Conservation (phyloP, 2,888 invertebrate species). For the Papilio gigon region DNA sequence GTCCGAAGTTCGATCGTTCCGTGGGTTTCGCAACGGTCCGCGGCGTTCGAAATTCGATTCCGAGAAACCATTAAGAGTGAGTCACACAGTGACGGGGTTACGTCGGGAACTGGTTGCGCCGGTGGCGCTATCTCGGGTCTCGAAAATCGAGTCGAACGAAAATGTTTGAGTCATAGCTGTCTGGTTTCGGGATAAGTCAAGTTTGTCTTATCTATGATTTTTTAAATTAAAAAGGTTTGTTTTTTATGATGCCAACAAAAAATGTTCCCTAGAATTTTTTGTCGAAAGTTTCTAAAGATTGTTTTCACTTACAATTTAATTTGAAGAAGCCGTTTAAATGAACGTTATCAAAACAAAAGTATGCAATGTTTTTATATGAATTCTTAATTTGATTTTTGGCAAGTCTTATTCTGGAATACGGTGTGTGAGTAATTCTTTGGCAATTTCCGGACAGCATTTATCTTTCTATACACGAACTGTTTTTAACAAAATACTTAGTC, state of each 20-base stretch:
- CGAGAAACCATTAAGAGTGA: constrained; percentile 69
- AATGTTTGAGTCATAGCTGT: constrained; percentile 22
- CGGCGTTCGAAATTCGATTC: constrained; percentile 62
- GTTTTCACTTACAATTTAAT: neutral
- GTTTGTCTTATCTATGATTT: constrained; percentile 18
- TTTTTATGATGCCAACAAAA: neutral
- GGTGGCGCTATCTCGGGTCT: constrained; percentile 48
- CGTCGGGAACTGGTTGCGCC: constrained; percentile 67
- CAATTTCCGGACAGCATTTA: constrained; percentile 65
- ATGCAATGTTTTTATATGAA: neutral
- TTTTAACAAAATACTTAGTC: constrained; percentile 51
- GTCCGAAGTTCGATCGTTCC: constrained; percentile 38
- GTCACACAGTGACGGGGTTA: constrained; percentile 54
- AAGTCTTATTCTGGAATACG: neutral
- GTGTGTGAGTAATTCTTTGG: constrained; percentile 54
- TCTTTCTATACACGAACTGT: constrained; percentile 51
- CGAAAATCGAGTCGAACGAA: constrained; percentile 33
- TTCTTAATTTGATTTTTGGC: neutral
- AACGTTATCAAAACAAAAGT: neutral
- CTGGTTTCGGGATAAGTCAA: constrained; percentile 23
- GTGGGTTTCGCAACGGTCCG: constrained; percentile 64
- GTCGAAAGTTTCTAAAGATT: neutral
- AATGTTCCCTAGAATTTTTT: neutral
- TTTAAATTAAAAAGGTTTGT: neutral
- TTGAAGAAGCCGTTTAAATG: neutral